Conservation (phyloP, 2,888 invertebrate genomes). For the Conistra vaccinii region DNA sequence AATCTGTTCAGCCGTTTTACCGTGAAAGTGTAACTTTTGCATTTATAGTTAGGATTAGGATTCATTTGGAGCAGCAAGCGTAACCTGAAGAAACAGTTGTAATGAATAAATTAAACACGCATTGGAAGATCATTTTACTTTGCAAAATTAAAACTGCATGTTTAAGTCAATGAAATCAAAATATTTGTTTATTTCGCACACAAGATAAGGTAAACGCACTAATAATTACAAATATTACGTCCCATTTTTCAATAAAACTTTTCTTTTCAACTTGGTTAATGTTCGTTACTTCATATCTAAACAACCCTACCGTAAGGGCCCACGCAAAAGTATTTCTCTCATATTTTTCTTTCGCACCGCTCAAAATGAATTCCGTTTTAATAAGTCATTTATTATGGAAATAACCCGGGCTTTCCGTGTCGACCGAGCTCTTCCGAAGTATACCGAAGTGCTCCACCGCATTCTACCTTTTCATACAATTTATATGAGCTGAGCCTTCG, state of each 20-base stretch:
- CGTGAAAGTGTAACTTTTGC: no score
- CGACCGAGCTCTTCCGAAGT: slow-evolving; percentile 36
- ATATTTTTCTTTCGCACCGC: slow-evolving; percentile 62
- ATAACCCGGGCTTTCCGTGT: slow-evolving; percentile 47
- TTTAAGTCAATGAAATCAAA: not conserved
- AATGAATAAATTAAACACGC: not conserved
- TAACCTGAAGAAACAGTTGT: not conserved
- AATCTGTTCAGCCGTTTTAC: no score
- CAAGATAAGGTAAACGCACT: no score
- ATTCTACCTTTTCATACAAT: slow-evolving; percentile 51
- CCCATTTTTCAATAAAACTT: not conserved
- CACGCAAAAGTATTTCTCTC: slow-evolving; percentile 42
- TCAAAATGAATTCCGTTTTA: slow-evolving; percentile 61
- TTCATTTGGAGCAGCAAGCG: no score
- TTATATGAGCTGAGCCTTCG: slow-evolving; percentile 51
- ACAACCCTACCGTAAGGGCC: slow-evolving; percentile 44
- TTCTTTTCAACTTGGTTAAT: slow-evolving; percentile 3
- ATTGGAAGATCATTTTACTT: not conserved
- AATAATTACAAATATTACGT: not conserved
- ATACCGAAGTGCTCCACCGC: slow-evolving; percentile 38
- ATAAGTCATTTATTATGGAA: slow-evolving; percentile 64
- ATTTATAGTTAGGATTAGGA: not conserved
- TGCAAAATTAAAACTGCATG: not conserved
- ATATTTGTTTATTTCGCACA: not conserved
- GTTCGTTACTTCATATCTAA: not conserved